Evolutionary conservation across 2,113 vertebrate species (phyloP).

Genomic region (Guaruba guarouba): DNA sequence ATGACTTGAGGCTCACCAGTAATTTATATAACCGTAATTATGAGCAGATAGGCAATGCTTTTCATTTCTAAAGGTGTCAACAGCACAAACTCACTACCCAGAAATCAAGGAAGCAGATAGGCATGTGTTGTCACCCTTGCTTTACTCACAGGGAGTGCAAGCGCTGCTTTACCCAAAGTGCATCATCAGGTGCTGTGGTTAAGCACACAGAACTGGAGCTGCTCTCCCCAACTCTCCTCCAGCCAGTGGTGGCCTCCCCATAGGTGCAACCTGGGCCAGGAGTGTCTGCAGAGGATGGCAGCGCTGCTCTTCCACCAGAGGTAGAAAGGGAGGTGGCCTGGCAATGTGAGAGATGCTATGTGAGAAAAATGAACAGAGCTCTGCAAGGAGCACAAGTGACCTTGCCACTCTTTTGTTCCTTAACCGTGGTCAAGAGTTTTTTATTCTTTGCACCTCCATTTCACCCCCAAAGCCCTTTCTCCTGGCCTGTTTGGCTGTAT

Average conservation of each 20-base stretch:
- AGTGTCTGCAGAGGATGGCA: background rate
- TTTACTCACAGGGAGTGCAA: background rate
- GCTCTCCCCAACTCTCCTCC: too few relatives aligned
- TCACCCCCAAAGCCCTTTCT: background rate
- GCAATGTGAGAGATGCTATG: fast-evolving
- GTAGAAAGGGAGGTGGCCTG: background rate
- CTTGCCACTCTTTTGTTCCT: background rate
- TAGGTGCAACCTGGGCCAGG: fast-evolving
- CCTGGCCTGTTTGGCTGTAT: background rate
- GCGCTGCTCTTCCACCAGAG: background rate
- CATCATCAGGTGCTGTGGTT: background rate
- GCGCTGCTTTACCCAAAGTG: background rate
- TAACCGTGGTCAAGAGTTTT: background rate
- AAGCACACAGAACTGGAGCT: fast-evolving
- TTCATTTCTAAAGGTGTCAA: background rate
- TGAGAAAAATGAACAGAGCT: background rate
- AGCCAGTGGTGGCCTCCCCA: background rate
- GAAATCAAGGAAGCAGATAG: background rate
- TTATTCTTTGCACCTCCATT: background rate
- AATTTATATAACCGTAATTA: background rate
- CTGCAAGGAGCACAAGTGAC: background rate
- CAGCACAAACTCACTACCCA: background rate
- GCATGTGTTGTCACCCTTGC: background rate
- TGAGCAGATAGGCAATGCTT: background rate
- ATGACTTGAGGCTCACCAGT: background rate